Base-by-base conservation (phyloP, 53 echinoderm and acorn worm genomes). In the Astropecten irregularis region DNA sequence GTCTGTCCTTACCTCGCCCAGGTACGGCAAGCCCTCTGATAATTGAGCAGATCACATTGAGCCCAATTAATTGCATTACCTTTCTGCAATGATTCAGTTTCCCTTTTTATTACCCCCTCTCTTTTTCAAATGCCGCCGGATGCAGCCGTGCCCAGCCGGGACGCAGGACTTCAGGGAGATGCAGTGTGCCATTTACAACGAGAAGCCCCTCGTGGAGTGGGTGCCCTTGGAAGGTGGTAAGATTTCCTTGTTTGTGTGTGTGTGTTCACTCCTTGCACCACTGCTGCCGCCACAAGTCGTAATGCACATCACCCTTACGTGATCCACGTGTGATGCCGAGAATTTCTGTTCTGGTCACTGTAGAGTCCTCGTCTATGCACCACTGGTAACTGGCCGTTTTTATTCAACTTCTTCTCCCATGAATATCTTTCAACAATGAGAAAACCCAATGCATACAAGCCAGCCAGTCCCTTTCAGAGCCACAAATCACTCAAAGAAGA, bases 121-220 rank as follows among this genome's bases (percentile, higher is more conserved):
- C n/a, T n/a, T n/a, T n/a, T n/a, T n/a, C n/a, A n/a, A 71, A 20
- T 71, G 71, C 71, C 21, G 51, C 37, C 57, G 61, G 30, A 68
- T 67, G 16, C 82, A 93, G 97, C 69, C 84, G 20, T 96, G 97
- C 85, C 93, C 97, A 30, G 3, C 57, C 0, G 88, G 83, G 35
- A 58, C 81, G 4, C 64, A 55, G 18, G 91, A 93, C 59, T 96
- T 89, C 68, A 68, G 97, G 33, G 89, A 77, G 20, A 76, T 71
- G 40, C 97, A 96, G 51, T 96, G 96, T 66, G 86, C 93, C 20
- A 81, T 91, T 32, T 93, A 91, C 54, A 92, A 96, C 59, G 73
- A 84, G 29, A 65, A 83, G 69, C 55, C 63, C 2, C 69, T 86
- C 10, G 93, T 90, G 8, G 90, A 94, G 39, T 96, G 97, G 97